Evolutionary conservation across 2,888 invertebrate species (phyloP), one percentile per base, ranked within the genome.

Genomic region (Dynastes hyllus): DNA sequence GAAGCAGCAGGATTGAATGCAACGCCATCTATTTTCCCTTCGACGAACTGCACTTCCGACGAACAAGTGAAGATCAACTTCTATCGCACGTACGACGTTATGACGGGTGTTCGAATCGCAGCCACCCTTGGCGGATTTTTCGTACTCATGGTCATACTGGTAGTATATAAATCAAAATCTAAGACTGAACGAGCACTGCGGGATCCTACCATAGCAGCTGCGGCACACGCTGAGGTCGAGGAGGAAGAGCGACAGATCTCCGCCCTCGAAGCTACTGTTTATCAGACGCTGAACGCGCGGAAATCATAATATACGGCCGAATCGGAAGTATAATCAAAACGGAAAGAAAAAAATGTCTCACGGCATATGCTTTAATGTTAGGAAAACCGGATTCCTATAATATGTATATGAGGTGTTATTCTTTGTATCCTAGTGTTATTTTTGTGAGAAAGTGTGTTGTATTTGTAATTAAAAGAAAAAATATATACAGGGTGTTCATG

Each of bases 61-160:
- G 94, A 95, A 87, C 92, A 93, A 86, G 92, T 93, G 85, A 94
- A 94, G 86, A 92, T 93, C 85, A 95, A 95, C 88, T 97, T 95
- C 90, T 96, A 96, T 91, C 94, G 94, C 85, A 95, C 96, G 53
- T 97, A 97, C 90, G 96, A 97, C 91, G 95, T 95, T 89, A 97
- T 96, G 96, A 97, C 97, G 85, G 97, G 97, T 83, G 93, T 97
- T 82, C 93, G 97, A 83, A 97, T 97, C 89, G 97, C 97, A 84
- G 95, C 95, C 84, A 97, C 97, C 2, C 91, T 97, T 76, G 96
- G 97, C 85, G 96, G 96, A 85, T 96, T 97, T 90, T 97, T 97
- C 90, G 94, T 95, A 82, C 91, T 97, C 86, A 97, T 97, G 95
- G 96, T 97, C 69, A 94, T 97, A 88, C 92, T 97, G 87, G 95